Conservation (phyloP, 1,140 invertebrate species). For the Phymastichus coffea region DNA sequence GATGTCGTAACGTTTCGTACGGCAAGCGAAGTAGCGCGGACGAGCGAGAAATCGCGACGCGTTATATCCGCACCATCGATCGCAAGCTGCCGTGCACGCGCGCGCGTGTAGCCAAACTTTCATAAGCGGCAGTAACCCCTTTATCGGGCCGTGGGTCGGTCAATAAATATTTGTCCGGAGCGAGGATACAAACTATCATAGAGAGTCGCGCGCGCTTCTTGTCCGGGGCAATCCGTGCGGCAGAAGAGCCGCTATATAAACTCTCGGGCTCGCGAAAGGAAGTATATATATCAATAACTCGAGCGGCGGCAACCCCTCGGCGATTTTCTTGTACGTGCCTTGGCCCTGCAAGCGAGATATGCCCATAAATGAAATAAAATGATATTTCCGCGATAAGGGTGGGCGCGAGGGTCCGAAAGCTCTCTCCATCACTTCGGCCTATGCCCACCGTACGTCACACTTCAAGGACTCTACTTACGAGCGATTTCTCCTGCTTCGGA, state of each 20-base stretch:
- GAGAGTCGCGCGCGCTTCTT: not conserved
- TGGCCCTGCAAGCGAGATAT: constrained; percentile 37
- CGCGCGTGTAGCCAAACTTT: too few relatives aligned
- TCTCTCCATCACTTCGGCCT: not conserved
- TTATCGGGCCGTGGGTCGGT: too few relatives aligned
- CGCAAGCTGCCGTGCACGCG: too few relatives aligned
- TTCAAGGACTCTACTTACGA: too few relatives aligned
- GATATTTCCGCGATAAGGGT: constrained; percentile 55
- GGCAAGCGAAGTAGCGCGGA: not conserved
- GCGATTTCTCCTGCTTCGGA: too few relatives aligned
- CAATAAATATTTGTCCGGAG: constrained; percentile 28
- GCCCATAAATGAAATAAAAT: constrained; percentile 58
- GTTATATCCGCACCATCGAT: too few relatives aligned
- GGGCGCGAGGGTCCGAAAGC: too few relatives aligned
- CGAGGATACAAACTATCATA: too few relatives aligned
- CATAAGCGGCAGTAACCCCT: not conserved
- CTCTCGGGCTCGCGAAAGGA: not conserved
- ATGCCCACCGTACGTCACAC: too few relatives aligned
- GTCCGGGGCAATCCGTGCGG: not conserved
- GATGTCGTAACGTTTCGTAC: constrained; percentile 8
- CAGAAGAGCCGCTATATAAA: not conserved
- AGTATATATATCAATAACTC: constrained; percentile 25
- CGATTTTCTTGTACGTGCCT: constrained; percentile 6
- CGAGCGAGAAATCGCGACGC: too few relatives aligned
- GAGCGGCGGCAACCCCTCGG: constrained; percentile 15